A percentile compares a stretch with the other conserved stretches of the same genome.
Evolutionary conservation across 2,888 invertebrate genomes (phyloP).

Genomic region (Ornithoptera priamus): DNA sequence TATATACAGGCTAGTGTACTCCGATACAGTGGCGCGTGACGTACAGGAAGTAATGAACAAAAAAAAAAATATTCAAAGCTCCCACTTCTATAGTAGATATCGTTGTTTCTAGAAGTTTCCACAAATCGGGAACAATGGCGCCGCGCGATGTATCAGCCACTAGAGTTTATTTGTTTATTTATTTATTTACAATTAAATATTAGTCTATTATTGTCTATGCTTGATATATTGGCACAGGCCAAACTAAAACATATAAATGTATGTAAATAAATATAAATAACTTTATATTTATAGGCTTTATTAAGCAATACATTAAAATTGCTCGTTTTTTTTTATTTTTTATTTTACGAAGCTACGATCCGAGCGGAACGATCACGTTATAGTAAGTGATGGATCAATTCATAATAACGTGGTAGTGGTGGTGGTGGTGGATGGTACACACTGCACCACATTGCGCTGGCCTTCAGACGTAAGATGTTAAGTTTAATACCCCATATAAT

Average conservation of each 20-base stretch:
- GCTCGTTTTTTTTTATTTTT: neutral
- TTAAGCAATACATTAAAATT: neutral
- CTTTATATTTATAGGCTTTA: neutral
- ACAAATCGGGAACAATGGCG: neutral
- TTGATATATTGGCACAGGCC: conserved; percentile 36
- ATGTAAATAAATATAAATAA: conserved; percentile 19
- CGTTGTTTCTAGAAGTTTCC: neutral
- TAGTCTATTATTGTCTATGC: conserved; percentile 39
- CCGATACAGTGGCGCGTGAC: conserved; percentile 48
- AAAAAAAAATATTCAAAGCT: neutral
- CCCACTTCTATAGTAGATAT: no score
- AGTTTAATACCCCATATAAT: no score
- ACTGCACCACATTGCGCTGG: no score
- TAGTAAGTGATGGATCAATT: no score
- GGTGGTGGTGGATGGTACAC: no score
- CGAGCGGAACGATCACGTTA: no score
- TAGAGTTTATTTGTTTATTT: conserved; percentile 14
- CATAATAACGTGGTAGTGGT: no score
- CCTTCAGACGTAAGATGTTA: no score
- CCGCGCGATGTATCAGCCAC: conserved; percentile 23
- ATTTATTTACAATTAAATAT: conserved; percentile 22
- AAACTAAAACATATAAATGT: conserved; percentile 8
- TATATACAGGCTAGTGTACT: conserved; percentile 48
- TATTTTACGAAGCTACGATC: no score
- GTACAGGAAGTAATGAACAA: neutral